phyloP scores from a whole-genome alignment of 2,113 vertebrate species.

The Pandion haliaetus region DNA sequence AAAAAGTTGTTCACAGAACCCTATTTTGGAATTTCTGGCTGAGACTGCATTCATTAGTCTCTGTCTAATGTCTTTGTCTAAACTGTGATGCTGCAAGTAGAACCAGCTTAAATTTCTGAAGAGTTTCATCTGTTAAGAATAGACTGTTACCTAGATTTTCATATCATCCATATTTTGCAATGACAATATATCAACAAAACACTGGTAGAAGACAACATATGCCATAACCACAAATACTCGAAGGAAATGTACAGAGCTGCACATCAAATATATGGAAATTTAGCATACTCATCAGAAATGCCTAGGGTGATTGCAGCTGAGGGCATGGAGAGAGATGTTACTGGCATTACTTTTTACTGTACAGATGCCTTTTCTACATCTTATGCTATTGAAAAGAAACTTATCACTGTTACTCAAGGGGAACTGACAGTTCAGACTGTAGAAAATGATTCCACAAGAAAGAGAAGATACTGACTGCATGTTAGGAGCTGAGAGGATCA shows the following conservation, averaged over 20 bases:
- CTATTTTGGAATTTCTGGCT: neutral
- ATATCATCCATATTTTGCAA: neutral
- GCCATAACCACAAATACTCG: neutral
- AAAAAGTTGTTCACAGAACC: neutral
- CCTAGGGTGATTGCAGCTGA: neutral
- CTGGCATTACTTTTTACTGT: neutral
- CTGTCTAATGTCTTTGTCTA: neutral
- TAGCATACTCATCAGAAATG: neutral
- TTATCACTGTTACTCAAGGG: neutral
- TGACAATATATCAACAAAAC: neutral
- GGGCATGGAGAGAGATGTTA: neutral
- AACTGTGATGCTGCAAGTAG: neutral
- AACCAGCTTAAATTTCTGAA: neutral
- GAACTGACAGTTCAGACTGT: neutral
- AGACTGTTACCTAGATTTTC: neutral
- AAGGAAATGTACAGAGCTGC: neutral
- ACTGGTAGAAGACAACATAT: neutral
- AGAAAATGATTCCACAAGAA: neutral
- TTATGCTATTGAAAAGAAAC: neutral
- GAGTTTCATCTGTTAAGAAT: neutral
- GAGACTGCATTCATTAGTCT: neutral
- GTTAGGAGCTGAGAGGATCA: neutral
- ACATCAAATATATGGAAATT: neutral
- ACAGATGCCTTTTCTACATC: neutral
- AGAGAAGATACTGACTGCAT: neutral